A percentile compares a stretch with the other conserved stretches of the same genome.
phyloP scores from a whole-genome alignment of 1,140 invertebrate species.

The Hypsibius dujardini region DNA sequence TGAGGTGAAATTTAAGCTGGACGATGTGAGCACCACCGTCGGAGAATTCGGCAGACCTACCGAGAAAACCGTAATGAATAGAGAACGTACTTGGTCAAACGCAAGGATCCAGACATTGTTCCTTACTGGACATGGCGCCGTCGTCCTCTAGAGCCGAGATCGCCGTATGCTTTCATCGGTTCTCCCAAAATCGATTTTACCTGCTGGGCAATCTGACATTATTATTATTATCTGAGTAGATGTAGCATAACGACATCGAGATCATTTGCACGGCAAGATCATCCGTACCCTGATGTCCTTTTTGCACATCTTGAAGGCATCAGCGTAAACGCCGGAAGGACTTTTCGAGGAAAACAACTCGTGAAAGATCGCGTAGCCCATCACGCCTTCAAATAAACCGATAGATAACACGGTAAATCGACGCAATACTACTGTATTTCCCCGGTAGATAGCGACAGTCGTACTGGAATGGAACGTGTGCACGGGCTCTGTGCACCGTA shows the following conservation, averaged over 20 bases:
- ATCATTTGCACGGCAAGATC: neutral
- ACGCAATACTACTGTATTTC: neutral
- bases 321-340: neutral
- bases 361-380: neutral
- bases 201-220: neutral
- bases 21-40: neutral
- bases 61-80: neutral
- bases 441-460: neutral
- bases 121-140: neutral
- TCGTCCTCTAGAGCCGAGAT: neutral
- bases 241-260: neutral
- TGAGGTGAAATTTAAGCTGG: neutral
- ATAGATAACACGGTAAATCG: neutral
- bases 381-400: neutral
- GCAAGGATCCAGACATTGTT: neutral
- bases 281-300: neutral
- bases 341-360: conserved; percentile 6
- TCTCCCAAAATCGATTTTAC: neutral
- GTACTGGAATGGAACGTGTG: neutral
- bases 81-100: neutral
- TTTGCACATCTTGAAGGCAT: conserved; percentile 6
- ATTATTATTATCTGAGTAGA: neutral
- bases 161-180: conserved; percentile 9
- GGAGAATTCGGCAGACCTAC: neutral
- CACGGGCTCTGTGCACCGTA: no score